Base-by-base conservation (phyloP, 1,140 invertebrate genomes). In the Tetranychus urticae region DNA sequence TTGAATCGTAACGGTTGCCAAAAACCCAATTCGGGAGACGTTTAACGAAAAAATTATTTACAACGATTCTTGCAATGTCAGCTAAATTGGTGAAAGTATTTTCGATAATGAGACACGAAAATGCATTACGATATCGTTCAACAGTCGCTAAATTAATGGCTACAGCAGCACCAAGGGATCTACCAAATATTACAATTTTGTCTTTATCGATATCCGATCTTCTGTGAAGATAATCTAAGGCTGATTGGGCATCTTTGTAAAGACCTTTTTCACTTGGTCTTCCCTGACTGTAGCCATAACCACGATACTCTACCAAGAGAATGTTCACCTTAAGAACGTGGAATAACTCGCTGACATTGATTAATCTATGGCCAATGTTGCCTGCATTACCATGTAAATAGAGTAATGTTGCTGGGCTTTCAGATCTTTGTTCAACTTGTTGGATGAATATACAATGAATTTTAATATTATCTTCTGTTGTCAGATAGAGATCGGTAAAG, bases 351-450 rank as follows among this genome's bases (percentile, higher is more conserved):
- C 78, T 78, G 42, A 79, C 80, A 73, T 88, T 87, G 64, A 82
- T 78, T 61, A 89, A 73, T 83, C 85, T 81, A 70, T 93, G 88
- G 1, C 89, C 90, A 77, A 94, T 88, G 71, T 96, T 94, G 23
- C 90, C 90, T 62, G 90, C 89, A 81, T 94, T 94, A 8, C 90
- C 90, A 77, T 96, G 90, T 57, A 96, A 81, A 74, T 86, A 93
- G 23, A 94, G 72, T 65, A 94, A 73, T 1, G 88, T 92, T 1
- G 86, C 84, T 56, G 77, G 78, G 48, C 73, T 71, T 63, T 77
- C 76, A 60, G 77, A 77, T 63, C 78, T 77, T 48, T 81, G 79
- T 59, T 77, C 77, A 7, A 79, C 73, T 59, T 92, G 88, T 68
- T 82, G 80, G 61, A 94, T 84, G 66, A 92, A 81, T 69, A 88